Percentiles rank a stretch among this genome's conserved stretches.
phyloP scores from a whole-genome alignment of 2,888 invertebrate genomes.

The Nymphalis c-album region DNA sequence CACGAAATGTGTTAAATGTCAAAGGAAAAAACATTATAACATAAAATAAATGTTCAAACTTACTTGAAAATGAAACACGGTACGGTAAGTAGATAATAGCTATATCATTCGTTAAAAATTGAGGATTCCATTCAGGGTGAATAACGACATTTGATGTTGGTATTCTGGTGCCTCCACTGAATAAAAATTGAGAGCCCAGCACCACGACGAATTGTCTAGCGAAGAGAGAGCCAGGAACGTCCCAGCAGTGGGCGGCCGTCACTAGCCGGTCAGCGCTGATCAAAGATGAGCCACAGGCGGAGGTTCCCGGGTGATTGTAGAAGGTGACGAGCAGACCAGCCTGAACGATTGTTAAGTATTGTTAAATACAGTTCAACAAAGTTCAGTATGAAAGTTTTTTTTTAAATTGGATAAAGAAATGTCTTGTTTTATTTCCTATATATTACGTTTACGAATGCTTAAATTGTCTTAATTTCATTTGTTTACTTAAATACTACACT shows the following conservation, averaged over 20 bases:
- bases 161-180: constrained; percentile 27
- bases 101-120: constrained; percentile 18
- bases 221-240: constrained; percentile 7
- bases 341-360: constrained; percentile 3
- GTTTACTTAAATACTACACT: too few species aligned
- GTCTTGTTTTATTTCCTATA: too few species aligned
- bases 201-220: constrained; percentile 20
- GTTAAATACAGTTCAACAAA: too few species aligned
- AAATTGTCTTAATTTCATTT: too few species aligned
- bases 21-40: too few species aligned
- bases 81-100: constrained; percentile 16
- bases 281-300: constrained; percentile 20
- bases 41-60: neutral
- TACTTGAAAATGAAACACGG: constrained; percentile 13
- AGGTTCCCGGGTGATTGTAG: constrained; percentile 12
- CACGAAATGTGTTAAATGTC: neutral
- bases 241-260: constrained; percentile 33
- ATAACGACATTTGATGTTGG: constrained; percentile 11
- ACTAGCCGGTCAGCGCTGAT: constrained; percentile 14
- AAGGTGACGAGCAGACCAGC: constrained; percentile 28
- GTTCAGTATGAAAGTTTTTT: too few species aligned
- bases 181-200: constrained; percentile 27
- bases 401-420: too few species aligned
- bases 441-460: too few species aligned
- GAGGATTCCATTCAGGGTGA: constrained; percentile 21